Evolutionary conservation across 2,888 invertebrate genomes (phyloP).

Genomic region (Gastrophysa polygoni): DNA sequence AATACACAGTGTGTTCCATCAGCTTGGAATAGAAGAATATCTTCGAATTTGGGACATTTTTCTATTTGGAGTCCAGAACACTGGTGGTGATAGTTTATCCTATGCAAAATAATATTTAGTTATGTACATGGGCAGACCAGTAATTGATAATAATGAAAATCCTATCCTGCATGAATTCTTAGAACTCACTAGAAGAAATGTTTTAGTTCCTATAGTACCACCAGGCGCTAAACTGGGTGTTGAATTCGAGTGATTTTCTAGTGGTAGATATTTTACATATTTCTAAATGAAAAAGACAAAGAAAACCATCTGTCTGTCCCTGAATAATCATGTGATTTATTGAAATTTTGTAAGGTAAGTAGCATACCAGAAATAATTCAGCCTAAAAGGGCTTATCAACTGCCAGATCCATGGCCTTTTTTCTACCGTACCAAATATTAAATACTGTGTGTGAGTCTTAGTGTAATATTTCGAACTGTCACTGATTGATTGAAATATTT

Average conservation of each 20-base stretch:
- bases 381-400: slow-evolving; percentile 36
- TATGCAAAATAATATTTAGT: slow-evolving; percentile 6
- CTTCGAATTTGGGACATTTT: neutral
- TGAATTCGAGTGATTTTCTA: too few relatives aligned
- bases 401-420: slow-evolving; percentile 42
- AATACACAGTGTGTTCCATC: slow-evolving; percentile 16
- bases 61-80: neutral
- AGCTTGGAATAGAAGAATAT: neutral
- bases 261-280: too few relatives aligned
- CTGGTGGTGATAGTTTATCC: slow-evolving; percentile 26
- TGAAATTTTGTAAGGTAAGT: slow-evolving; percentile 30
- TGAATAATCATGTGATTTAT: slow-evolving; percentile 32
- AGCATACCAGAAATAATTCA: slow-evolving; percentile 22
- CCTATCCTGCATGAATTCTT: too few relatives aligned
- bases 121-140: neutral
- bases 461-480: slow-evolving; percentile 5
- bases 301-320: neutral
- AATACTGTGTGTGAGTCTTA: slow-evolving; percentile 11
- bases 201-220: too few relatives aligned
- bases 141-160: too few relatives aligned
- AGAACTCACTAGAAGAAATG: too few relatives aligned
- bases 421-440: slow-evolving; percentile 28
- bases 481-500: slow-evolving; percentile 2
- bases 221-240: too few relatives aligned
- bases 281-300: neutral